Conservation (phyloP, 2,888 invertebrate species). For the Elysia crispata region DNA sequence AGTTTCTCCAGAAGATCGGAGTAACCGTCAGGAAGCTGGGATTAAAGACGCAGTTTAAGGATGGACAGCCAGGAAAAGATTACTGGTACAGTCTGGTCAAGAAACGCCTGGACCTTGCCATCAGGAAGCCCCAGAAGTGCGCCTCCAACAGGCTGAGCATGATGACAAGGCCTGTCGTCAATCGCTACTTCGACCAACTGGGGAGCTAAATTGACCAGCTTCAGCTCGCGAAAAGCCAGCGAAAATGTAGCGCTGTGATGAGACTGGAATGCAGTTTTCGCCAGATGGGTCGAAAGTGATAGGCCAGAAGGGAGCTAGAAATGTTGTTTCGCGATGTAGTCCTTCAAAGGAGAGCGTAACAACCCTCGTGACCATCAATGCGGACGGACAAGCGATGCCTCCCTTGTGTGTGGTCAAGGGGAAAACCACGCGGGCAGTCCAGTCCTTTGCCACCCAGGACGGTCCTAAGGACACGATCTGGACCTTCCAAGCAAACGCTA, state of each 20-base stretch:
- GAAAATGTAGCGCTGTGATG: constrained; percentile 34
- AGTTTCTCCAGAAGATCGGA: constrained; percentile 12
- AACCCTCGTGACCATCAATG: constrained; percentile 27
- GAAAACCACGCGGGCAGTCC: constrained; percentile 39
- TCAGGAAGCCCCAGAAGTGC: constrained; percentile 14
- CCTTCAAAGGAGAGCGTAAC: constrained; percentile 26
- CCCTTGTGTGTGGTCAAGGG: constrained; percentile 57
- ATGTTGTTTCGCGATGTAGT: neutral
- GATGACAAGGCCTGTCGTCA: constrained; percentile 4
- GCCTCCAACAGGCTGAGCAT: constrained; percentile 2
- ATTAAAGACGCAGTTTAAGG: constrained; percentile 23
- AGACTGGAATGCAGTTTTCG: constrained; percentile 19
- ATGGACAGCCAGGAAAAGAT: constrained; percentile 26
- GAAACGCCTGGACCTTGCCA: constrained; percentile 23
- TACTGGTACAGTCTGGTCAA: constrained; percentile 9
- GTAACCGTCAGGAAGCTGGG: neutral
- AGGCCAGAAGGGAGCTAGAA: neutral
- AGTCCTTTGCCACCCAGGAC: neutral
- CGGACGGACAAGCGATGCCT: constrained; percentile 47
- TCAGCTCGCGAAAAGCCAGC: constrained; percentile 9
- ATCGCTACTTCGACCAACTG: constrained; percentile 23
- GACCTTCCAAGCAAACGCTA: constrained; percentile 58
- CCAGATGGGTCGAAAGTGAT: neutral
- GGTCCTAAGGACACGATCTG: constrained; percentile 27
- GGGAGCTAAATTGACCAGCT: neutral